Conservation (phyloP, 2,888 invertebrate genomes). For the Drosophila vallismaia region DNA sequence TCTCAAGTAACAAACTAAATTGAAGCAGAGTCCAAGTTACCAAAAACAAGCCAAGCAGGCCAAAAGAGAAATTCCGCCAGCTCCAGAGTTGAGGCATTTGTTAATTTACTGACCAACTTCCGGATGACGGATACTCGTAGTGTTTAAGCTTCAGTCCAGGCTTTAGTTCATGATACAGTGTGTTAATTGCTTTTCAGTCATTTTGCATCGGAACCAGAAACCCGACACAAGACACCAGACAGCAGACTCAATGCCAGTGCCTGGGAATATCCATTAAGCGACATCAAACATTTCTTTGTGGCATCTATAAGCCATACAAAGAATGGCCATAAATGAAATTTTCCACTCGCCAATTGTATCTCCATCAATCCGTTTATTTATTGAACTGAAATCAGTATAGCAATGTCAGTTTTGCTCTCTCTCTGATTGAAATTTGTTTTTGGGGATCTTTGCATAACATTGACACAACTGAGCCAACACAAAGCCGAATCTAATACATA, state of each 20-base stretch:
- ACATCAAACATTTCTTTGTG: constrained; percentile 35
- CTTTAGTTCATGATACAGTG: constrained; percentile 29
- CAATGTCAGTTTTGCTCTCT: constrained; percentile 32
- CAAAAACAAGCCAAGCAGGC: constrained; percentile 11
- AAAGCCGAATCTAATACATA: constrained; percentile 35
- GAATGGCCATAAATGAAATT: constrained; percentile 39
- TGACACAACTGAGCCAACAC: constrained; percentile 42
- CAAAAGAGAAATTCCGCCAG: constrained; percentile 31
- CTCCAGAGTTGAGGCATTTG: constrained; percentile 6
- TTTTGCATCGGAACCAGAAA: constrained; percentile 2
- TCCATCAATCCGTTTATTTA: constrained; percentile 36
- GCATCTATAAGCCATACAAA: constrained; percentile 38
- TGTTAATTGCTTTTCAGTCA: constrained; percentile 47
- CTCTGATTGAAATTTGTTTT: constrained; percentile 41
- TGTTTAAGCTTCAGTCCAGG: constrained; percentile 6
- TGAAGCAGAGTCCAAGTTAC: background rate
- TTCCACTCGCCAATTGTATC: constrained; percentile 22
- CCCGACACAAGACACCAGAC: background rate
- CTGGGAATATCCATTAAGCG: constrained; percentile 19
- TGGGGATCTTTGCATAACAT: constrained; percentile 48
- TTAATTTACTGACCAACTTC: constrained; percentile 40
- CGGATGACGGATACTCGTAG: constrained; percentile 25
- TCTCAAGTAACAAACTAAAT: background rate
- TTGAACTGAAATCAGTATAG: constrained; percentile 29
- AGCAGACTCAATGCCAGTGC: background rate